These are phyloP conservation scores for Zenarchopterus dispar DNA, from an alignment of 2,797 vertebrate species.

Conservation along the genomic window DNA sequence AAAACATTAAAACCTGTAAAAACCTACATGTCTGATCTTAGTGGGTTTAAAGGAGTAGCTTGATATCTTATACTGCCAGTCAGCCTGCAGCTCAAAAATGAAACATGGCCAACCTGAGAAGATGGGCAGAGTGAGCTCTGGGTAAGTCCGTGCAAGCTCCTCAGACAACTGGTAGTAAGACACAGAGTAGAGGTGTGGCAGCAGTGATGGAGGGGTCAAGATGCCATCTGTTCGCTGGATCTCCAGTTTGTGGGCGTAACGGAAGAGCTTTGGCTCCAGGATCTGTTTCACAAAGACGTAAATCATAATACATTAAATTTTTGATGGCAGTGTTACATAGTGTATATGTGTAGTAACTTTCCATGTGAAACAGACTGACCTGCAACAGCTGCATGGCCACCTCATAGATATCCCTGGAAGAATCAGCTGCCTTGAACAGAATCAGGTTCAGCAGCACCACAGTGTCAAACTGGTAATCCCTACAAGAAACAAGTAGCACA, in stretches of 20 bases:
- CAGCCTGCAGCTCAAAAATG: neutral
- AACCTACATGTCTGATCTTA: neutral
- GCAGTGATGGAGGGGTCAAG: slow-evolving; percentile 90
- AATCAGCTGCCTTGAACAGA: slow-evolving; percentile 98
- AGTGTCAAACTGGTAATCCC: slow-evolving; percentile 99
- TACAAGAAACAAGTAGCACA: slow-evolving; percentile 51
- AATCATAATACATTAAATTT: neutral
- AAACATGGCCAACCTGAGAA: slow-evolving; percentile 89
- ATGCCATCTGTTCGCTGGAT: slow-evolving; percentile 93
- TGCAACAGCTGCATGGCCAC: slow-evolving; percentile 98
- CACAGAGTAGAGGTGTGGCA: slow-evolving; percentile 96
- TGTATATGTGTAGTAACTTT: neutral
- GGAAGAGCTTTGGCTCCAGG: slow-evolving; percentile 98
- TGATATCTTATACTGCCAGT: neutral
- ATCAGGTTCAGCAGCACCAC: slow-evolving; percentile 98
- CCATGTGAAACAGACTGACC: slow-evolving; percentile 74
- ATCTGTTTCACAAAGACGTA: slow-evolving; percentile 81
- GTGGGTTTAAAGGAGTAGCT: neutral
- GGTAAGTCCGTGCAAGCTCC: slow-evolving; percentile 95
- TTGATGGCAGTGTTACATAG: neutral
- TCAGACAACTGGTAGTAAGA: slow-evolving; percentile 98
- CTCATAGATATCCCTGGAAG: slow-evolving; percentile 96
- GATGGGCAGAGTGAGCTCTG: slow-evolving; percentile 95
- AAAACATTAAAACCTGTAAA: no score
- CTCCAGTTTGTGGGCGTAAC: slow-evolving; percentile 98